Conservation (phyloP, 2,113 vertebrate genomes). For the Globicephala melas region DNA sequence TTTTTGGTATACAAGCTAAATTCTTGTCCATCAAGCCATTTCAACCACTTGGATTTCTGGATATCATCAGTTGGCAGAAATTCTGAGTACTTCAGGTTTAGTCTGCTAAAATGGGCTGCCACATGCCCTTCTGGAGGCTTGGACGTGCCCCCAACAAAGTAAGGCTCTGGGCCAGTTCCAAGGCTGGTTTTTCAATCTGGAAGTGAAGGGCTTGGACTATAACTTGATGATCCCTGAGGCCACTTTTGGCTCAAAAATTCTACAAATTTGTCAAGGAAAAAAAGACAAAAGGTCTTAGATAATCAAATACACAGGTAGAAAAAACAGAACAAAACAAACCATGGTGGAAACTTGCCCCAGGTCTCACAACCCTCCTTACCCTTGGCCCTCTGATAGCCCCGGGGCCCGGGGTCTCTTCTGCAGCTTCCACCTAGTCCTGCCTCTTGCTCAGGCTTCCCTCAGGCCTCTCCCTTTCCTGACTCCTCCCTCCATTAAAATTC, state of each 20-base stretch:
- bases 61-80: background rate
- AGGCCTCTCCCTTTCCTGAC: background rate
- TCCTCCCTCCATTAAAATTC: background rate
- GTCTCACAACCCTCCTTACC: accelerated
- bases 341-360: background rate
- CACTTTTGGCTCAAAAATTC: background rate
- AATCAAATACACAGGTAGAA: background rate
- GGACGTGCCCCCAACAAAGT: background rate
- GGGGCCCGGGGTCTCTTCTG: background rate
- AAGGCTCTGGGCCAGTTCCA: background rate
- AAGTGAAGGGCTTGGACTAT: background rate
- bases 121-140: accelerated
- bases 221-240: background rate
- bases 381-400: accelerated
- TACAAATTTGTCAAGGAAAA: background rate
- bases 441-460: accelerated
- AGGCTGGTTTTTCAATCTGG: background rate
- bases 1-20: background rate
- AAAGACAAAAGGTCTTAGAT: background rate
- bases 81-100: background rate
- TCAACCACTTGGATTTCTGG: background rate
- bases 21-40: background rate
- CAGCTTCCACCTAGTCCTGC: too few relatives aligned
- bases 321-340: background rate
- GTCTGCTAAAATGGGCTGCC: background rate